phyloP scores from a whole-genome alignment of 2,113 vertebrate species.

The Ceyx cyanopectus region DNA sequence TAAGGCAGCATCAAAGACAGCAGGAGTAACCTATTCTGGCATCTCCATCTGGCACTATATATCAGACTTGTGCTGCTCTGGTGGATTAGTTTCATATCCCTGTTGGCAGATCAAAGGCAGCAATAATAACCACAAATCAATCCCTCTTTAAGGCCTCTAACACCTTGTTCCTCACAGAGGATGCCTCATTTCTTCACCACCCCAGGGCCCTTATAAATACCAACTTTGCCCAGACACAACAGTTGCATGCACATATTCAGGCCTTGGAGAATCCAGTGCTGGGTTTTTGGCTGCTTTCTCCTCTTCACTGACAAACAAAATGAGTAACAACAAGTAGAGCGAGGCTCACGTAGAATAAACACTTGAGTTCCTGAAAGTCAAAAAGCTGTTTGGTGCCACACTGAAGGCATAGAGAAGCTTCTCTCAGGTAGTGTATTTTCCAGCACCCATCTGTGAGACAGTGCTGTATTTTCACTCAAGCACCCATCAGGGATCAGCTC shows the following conservation, averaged over 20 bases:
- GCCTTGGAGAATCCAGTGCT: background rate
- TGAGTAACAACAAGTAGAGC: background rate
- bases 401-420: background rate
- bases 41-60: slow-evolving; percentile 45
- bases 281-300: background rate
- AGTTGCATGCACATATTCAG: background rate
- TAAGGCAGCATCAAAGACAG: background rate
- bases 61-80: slow-evolving; percentile 39
- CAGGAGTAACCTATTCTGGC: slow-evolving; percentile 50
- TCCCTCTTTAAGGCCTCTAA: slow-evolving; percentile 44
- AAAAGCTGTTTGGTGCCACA: background rate
- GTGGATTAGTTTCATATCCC: slow-evolving; percentile 58
- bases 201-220: slow-evolving; percentile 21
- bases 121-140: slow-evolving; percentile 70
- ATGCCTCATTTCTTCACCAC: slow-evolving; percentile 21
- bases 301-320: slow-evolving; percentile 13
- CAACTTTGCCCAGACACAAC: background rate
- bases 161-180: background rate
- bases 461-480: background rate
- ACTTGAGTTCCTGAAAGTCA: background rate
- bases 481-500: background rate
- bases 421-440: background rate
- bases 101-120: slow-evolving; percentile 55
- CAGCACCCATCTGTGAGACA: background rate
- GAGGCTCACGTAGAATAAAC: background rate